A percentile compares a stretch with the other conserved stretches of the same genome.
These are phyloP conservation scores for Ophraella communa DNA, from an alignment of 2,888 invertebrate species.

Conservation along the genomic window DNA sequence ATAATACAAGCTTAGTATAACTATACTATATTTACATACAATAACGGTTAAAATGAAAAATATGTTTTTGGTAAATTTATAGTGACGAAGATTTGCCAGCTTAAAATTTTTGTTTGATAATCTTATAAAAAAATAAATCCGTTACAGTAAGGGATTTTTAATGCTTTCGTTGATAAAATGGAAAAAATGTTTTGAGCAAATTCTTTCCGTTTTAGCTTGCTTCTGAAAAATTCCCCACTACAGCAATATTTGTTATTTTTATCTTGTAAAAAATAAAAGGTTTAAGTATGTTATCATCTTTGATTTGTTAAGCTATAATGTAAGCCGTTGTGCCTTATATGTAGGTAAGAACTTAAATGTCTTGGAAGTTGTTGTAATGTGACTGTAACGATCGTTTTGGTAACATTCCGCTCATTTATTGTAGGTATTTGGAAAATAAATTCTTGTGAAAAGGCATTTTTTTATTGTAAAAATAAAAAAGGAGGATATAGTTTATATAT, in stretches of 20 bases:
- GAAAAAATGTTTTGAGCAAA: conserved; percentile 2
- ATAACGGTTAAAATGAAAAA: too few relatives aligned
- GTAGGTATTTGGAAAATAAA: conserved; percentile 38
- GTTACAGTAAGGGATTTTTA: background rate
- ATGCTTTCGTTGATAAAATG: background rate
- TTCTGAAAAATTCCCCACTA: background rate
- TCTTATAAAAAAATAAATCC: too few relatives aligned
- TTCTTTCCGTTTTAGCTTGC: conserved; percentile 26
- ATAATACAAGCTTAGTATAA: too few relatives aligned
- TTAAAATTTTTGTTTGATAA: too few relatives aligned
- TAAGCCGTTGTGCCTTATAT: conserved; percentile 36
- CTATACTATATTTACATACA: too few relatives aligned
- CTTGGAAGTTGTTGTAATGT: conserved; percentile 23
- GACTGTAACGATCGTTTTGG: conserved; percentile 18
- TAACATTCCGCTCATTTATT: conserved; percentile 35
- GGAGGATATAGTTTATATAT: background rate
- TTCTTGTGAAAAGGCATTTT: conserved; percentile 23
- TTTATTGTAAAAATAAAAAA: background rate
- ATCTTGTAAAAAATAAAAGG: conserved; percentile 30
- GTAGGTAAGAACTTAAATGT: conserved; percentile 23
- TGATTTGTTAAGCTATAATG: conserved; percentile 18
- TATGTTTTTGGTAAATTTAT: too few relatives aligned
- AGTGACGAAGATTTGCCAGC: too few relatives aligned
- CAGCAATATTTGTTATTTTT: conserved; percentile 25
- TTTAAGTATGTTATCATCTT: conserved; percentile 20